These are phyloP conservation scores for Yoshiicerus persimilis DNA, from an alignment of 1,140 invertebrate genomes.

Conservation along the genomic window DNA sequence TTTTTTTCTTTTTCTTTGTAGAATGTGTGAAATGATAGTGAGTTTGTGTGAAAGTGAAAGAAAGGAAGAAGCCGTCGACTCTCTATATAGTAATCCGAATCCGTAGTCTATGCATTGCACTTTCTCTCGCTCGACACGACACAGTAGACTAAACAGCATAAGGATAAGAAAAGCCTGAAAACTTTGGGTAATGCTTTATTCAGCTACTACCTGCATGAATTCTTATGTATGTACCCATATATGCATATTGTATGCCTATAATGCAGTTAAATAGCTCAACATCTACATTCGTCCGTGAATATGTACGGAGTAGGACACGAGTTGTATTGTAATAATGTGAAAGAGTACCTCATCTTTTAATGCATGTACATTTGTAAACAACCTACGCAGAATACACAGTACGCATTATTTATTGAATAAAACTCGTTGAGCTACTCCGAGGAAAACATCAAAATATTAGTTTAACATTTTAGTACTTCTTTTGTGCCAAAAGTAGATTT, in stretches of 20 bases:
- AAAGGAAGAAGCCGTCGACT: neutral
- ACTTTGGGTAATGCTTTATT: neutral
- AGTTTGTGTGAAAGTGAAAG: neutral
- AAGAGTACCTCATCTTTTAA: neutral
- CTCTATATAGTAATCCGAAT: neutral
- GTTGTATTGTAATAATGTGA: neutral
- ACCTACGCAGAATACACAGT: neutral
- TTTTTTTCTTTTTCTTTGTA: neutral
- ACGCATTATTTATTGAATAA: neutral
- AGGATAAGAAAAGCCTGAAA: neutral
- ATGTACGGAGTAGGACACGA: neutral
- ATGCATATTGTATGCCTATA: neutral
- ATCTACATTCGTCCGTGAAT: neutral
- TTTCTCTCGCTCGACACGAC: neutral
- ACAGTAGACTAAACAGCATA: neutral
- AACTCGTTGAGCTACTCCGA: neutral
- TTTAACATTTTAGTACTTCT: neutral
- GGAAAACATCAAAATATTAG: neutral
- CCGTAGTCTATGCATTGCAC: neutral
- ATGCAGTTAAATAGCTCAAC: neutral
- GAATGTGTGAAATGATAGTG: neutral
- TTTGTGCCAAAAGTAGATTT: neutral
- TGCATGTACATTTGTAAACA: neutral
- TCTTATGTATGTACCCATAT: neutral
- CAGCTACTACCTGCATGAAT: neutral